phyloP scores from a whole-genome alignment of 2,888 invertebrate genomes.

The Nomada lathburiana region DNA sequence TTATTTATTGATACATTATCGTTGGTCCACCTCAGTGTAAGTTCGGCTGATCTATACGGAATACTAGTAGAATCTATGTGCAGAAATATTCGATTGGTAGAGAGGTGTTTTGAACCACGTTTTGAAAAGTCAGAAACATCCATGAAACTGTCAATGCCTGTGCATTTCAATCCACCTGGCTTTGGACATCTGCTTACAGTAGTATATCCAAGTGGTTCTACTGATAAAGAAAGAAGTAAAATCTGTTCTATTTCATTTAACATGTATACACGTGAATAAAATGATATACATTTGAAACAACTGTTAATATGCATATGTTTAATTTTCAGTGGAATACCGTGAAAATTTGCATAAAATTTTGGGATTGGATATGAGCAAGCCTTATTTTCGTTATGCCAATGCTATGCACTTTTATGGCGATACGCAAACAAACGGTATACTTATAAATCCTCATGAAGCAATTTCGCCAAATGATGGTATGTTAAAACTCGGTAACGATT shows the following conservation, averaged over 20 bases:
- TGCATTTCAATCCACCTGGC: conserved; percentile 90
- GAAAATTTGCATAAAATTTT: conserved; percentile 90
- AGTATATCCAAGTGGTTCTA: conserved; percentile 88
- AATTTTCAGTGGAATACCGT: conserved; percentile 87
- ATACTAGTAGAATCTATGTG: conserved; percentile 91
- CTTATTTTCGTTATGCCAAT: conserved; percentile 91
- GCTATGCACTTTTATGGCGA: conserved; percentile 86
- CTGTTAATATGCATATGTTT: conserved; percentile 12
- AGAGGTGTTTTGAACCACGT: conserved; percentile 87
- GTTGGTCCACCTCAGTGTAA: conserved; percentile 88
- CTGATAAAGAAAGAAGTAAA: conserved; percentile 90
- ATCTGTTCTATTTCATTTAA: conserved; percentile 39
- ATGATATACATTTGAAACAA: background rate
- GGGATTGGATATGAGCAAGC: conserved; percentile 88
- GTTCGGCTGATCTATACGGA: conserved; percentile 88
- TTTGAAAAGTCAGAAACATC: conserved; percentile 85
- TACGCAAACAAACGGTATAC: conserved; percentile 83
- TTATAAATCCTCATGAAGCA: conserved; percentile 91
- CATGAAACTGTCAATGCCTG: conserved; percentile 88
- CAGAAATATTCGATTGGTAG: conserved; percentile 88
- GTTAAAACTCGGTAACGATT: background rate
- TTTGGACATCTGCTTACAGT: conserved; percentile 92
- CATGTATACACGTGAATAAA: background rate
- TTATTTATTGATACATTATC: conserved; percentile 90
- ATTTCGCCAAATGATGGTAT: conserved; percentile 81